Base-by-base conservation (phyloP, 2,797 vertebrate species). In the Spea hammondii region DNA sequence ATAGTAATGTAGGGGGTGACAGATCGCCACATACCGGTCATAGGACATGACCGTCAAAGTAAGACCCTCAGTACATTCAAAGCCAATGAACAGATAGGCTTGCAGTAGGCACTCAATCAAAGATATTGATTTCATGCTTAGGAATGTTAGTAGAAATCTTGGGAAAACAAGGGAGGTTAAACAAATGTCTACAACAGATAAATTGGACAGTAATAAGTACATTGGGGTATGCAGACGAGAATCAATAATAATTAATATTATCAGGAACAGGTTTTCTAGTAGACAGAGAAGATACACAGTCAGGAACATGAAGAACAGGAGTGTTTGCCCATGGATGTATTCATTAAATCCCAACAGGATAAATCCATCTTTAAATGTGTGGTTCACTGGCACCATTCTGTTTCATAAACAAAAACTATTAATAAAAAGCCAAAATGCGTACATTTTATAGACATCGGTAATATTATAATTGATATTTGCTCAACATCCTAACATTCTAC, bases 51-150 rank as follows among this genome's bases (percentile, higher is more conserved):
- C 32, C 32, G 32, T 32, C 32, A 32, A 32, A 32, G 32, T 67
- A 50, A 88, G 84, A 11, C 83, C 84, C 62, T 88, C 86, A 83
- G 85, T 83, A 72, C 80, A 84, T 54, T 85, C 85, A 13, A 88
- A 78, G 6, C 79, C 70, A 79, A 88, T 84, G 44, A 85, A 87
- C 59, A 86, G 77, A 68, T 87, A 86, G 2, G 87, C 44, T 55
- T 88, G 87, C 11, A 10, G 65, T 47, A 88, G 83, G 59, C 84
- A 86, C 13, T 64, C 10, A n/a, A 76, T 49, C 50, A 84, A 87
- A 9, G 85, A 83, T 62, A 88, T 83, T 4, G 64, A 32, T 78
- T 57, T 78, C 49, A 71, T 53, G 57, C 71, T 70, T 57, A 77
- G 57, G 11, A 73, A 79, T 50, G 77, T 79, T 8, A 79, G 8